These are phyloP conservation scores for Procambarus virginalis DNA, from an alignment of 1,140 invertebrate genomes.

Conservation along the genomic window DNA sequence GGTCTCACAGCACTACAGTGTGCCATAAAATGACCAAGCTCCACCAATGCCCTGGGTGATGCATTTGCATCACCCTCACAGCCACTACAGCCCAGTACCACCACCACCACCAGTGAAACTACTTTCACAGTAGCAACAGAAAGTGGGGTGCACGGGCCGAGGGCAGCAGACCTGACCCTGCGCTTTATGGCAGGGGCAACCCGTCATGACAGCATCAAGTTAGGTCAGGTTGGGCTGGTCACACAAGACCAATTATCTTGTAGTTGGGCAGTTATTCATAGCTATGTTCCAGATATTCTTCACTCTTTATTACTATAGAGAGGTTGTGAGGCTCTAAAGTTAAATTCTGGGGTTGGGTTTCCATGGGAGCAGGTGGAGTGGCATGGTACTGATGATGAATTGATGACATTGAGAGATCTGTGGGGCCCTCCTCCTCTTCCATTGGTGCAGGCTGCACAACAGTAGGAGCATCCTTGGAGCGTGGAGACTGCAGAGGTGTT, in stretches of 20 bases:
- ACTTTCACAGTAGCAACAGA: constrained; percentile 47
- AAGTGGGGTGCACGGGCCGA: constrained; percentile 30
- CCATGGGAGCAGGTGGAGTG: constrained; percentile 45
- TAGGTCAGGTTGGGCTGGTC: constrained; percentile 37
- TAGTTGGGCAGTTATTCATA: constrained; percentile 46
- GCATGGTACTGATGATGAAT: constrained; percentile 64
- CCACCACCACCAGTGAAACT: constrained; percentile 17
- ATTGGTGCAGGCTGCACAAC: constrained; percentile 42
- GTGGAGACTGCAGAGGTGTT: constrained; percentile 50
- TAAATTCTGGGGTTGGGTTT: constrained; percentile 52
- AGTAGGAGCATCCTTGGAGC: constrained; percentile 42
- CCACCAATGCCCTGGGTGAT: constrained; percentile 61
- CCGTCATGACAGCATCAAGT: background rate
- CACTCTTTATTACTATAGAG: constrained; percentile 47
- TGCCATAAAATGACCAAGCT: constrained; percentile 41
- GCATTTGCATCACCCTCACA: constrained; percentile 56
- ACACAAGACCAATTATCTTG: background rate
- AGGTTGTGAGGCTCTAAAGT: constrained; percentile 43
- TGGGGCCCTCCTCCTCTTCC: constrained; percentile 69
- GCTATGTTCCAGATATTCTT: constrained; percentile 57
- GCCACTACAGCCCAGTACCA: constrained; percentile 45
- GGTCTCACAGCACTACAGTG: constrained; percentile 1
- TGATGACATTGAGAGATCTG: constrained; percentile 70
- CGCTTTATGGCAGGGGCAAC: constrained; percentile 47
- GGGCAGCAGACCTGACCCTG: constrained; percentile 47